These are phyloP conservation scores for Bellardia bayeri DNA, from an alignment of 2,888 invertebrate species.

Conservation along the genomic window DNA sequence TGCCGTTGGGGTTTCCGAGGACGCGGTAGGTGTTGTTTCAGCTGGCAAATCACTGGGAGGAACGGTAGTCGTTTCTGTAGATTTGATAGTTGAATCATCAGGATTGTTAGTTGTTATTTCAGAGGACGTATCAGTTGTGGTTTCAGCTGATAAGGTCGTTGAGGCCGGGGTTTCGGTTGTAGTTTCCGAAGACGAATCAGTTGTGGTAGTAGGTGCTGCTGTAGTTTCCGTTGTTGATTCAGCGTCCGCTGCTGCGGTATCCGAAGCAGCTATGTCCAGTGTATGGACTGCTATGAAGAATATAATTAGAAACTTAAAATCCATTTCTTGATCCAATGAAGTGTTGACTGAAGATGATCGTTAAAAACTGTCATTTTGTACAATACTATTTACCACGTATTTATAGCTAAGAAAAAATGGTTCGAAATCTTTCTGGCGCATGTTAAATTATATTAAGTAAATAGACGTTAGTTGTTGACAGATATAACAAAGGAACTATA, in stretches of 20 bases:
- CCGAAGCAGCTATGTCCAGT: not conserved
- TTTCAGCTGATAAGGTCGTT: not conserved
- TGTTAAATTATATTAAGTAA: conserved; percentile 8
- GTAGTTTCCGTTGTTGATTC: not conserved
- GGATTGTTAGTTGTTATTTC: not conserved
- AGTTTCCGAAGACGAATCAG: not conserved
- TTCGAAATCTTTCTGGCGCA: no score
- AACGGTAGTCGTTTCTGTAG: not conserved
- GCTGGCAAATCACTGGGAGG: not conserved
- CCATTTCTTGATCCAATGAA: conserved; percentile 25
- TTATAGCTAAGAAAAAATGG: conserved; percentile 27
- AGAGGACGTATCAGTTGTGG: not conserved
- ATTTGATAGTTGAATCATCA: not conserved
- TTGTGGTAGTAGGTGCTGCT: not conserved
- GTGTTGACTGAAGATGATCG: not conserved
- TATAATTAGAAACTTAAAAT: conserved; percentile 27
- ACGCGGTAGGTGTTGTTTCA: not conserved
- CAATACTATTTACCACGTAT: not conserved
- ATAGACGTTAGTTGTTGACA: not conserved
- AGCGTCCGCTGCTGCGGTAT: not conserved
- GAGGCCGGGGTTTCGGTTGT: not conserved
- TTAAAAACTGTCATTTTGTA: not conserved
- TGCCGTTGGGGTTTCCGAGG: no score
- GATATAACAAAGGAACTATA: not conserved
- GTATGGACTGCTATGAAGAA: not conserved